phyloP scores from a whole-genome alignment of 1,140 invertebrate species.

The Eupristina koningsbergeri region DNA sequence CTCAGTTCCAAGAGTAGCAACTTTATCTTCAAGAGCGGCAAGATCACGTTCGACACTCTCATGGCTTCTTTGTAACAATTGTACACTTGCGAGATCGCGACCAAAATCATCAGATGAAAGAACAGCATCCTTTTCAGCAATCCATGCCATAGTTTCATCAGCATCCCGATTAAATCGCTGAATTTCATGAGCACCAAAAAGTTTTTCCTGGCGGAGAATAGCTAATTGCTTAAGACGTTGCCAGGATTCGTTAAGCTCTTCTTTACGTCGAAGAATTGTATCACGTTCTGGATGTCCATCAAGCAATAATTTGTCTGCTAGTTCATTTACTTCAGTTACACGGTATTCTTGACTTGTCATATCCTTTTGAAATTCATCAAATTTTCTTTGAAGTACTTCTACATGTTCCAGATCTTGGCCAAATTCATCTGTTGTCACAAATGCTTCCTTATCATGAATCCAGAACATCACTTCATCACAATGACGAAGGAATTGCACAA shows the following conservation, averaged over 20 bases:
- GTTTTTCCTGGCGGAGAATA: slow-evolving; percentile 92
- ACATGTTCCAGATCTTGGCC: slow-evolving; percentile 98
- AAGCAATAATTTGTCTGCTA: slow-evolving; percentile 92
- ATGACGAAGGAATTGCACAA: slow-evolving; percentile 97
- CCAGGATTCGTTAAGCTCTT: slow-evolving; percentile 98
- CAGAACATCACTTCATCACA: slow-evolving; percentile 99
- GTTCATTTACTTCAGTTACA: slow-evolving; percentile 94
- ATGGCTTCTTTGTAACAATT: slow-evolving; percentile 95
- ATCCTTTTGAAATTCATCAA: slow-evolving; percentile 99
- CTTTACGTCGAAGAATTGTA: slow-evolving; percentile 89
- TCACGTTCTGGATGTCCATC: slow-evolving; percentile 97
- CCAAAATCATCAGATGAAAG: slow-evolving; percentile 98
- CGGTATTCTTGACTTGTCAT: slow-evolving; percentile 98
- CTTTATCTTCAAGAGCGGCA: slow-evolving; percentile 97
- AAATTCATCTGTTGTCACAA: slow-evolving; percentile 97
- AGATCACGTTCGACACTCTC: slow-evolving; percentile 98
- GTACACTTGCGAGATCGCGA: slow-evolving; percentile 96
- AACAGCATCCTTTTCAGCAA: slow-evolving; percentile 97
- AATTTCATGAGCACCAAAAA: slow-evolving; percentile 99
- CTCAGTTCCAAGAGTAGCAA: slow-evolving; percentile 91
- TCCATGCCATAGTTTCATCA: slow-evolving; percentile 99
- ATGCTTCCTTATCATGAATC: slow-evolving; percentile 97
- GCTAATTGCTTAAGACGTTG: slow-evolving; percentile 93
- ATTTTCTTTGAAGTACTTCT: slow-evolving; percentile 98
- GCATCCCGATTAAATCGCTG: slow-evolving; percentile 99